phyloP scores from a whole-genome alignment of 2,888 invertebrate genomes.

The Leucania comma region DNA sequence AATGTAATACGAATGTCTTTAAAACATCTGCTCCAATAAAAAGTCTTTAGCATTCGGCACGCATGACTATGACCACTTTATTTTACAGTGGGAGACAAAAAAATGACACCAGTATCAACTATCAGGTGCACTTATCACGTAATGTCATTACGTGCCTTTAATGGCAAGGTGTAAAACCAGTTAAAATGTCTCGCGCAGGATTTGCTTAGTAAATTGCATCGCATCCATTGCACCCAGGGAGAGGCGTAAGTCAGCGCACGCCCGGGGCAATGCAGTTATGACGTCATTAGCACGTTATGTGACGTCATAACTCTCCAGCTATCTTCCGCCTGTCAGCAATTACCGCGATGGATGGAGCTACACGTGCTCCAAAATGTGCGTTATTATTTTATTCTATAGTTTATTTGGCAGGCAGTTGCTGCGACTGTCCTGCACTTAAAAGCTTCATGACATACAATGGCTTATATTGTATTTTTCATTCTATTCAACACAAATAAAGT shows the following conservation, averaged over 20 bases:
- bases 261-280: slow-evolving; percentile 88
- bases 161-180: slow-evolving; percentile 71
- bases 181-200: slow-evolving; percentile 69
- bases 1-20: slow-evolving; percentile 32
- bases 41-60: slow-evolving; percentile 49
- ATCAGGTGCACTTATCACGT: slow-evolving; percentile 59
- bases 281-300: slow-evolving; percentile 89
- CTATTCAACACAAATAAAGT: slow-evolving; percentile 25
- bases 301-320: slow-evolving; percentile 87
- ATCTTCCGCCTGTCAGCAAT: slow-evolving; percentile 88
- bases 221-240: slow-evolving; percentile 77
- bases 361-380: slow-evolving; percentile 82
- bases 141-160: slow-evolving; percentile 61
- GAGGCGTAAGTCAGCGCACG: slow-evolving; percentile 77
- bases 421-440: slow-evolving; percentile 50
- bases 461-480: slow-evolving; percentile 21
- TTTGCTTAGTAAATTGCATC: slow-evolving; percentile 79
- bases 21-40: slow-evolving; percentile 46
- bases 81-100: slow-evolving; percentile 48
- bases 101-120: slow-evolving; percentile 52
- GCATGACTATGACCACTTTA: slow-evolving; percentile 59
- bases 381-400: slow-evolving; percentile 75
- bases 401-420: slow-evolving; percentile 62
- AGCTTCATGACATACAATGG: slow-evolving; percentile 37
- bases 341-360: slow-evolving; percentile 83